Evolutionary conservation across 2,797 vertebrate genomes (phyloP), one percentile per base, ranked within the genome.

Genomic region (Malurus splendens): DNA sequence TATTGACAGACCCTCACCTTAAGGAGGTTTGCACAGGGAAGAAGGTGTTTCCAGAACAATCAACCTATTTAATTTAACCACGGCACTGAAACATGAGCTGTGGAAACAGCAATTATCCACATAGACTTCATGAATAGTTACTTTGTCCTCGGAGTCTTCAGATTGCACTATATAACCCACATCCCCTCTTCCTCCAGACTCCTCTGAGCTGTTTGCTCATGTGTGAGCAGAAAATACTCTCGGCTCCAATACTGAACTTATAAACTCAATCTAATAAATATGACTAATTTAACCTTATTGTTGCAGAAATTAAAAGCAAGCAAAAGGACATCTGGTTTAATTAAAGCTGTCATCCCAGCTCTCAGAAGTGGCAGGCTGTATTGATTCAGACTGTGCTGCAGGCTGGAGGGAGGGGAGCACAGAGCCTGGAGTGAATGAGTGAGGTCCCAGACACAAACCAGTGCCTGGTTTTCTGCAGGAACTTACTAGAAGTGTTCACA

Each of bases 301-400:
- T 74, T 91, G 92, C 60, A 93, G 89, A 96, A 96, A 96, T 97
- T 93, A 96, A 96, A 96, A 82, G 77, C 81, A 95, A 96, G 82
- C 74, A 95, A 79, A 83, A 87, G 65, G 64, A 89, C 27, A 45
- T 36, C 36, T 90, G 72, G 8, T 33, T 97, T 97, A 96, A 97
- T 96, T 94, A 95, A 93, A 94, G 24, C 10, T 71, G 28, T 80
- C 28, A n/a, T 56, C 75, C 44, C 59, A 89, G 64, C 71, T 80
- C 78, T 59, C 18, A 28, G 57, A 88, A 54, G 48, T 3, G 9
- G 73, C 47, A 79, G 52, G 19, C 48, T 19, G 19, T 50, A 36
- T 82, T 66, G 86, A 78, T 76, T 84, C 54, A 86, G 38, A n/a
- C 50, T 27, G 78, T 17, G 32, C 47, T 33, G 32, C 7, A 27